Evolutionary conservation across 64 coral and sea anemone species (phyloP), one percentile per base, ranked within the genome.

Genomic region (Acropora tenuis): DNA sequence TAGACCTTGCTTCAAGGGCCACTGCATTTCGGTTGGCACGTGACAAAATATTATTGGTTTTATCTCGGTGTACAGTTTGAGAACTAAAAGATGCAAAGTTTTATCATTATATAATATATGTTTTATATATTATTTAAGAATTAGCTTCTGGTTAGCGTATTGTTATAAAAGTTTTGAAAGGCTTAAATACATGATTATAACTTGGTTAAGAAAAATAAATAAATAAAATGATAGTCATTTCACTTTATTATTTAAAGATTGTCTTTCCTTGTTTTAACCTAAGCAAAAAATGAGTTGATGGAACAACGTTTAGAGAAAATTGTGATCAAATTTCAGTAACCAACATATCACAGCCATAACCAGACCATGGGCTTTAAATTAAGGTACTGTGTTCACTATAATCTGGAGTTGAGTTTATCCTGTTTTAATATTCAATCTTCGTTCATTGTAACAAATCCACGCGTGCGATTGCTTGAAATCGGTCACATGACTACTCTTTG

Each of bases 311-410:
- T 71, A 71, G 68, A 71, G 68, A 71, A 71, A 11, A 71, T 71
- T 71, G 68, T 71, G 68, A 71, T 71, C 68, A 71, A 71, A 71
- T 71, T 71, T 71, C 68, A 71, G 68, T 71, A 71, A 71, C 68
- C 68, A 71, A 71, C 68, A 71, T 71, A 71, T 71, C 68, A 71
- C 68, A 71, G 60, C 60, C 60, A 1, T 65, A 65, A 65, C 60
- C 30, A 30, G 52, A 55, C 52, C 52, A 55, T 55, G 1, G 10
- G 52, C 52, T 55, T 55, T 55, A 55, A 55, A 55, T 55, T 55
- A 55, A 55, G 52, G 52, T 55, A 55, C 52, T 55, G 52, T 55
- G 10, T 55, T 55, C 52, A 55, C 52, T 55, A 55, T 55, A 55
- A 71, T 71, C 68, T 71, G 6, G 68, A 71, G 68, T 71, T 71